phyloP scores from a whole-genome alignment of 2,888 invertebrate species.

The Tridacna gigas region DNA sequence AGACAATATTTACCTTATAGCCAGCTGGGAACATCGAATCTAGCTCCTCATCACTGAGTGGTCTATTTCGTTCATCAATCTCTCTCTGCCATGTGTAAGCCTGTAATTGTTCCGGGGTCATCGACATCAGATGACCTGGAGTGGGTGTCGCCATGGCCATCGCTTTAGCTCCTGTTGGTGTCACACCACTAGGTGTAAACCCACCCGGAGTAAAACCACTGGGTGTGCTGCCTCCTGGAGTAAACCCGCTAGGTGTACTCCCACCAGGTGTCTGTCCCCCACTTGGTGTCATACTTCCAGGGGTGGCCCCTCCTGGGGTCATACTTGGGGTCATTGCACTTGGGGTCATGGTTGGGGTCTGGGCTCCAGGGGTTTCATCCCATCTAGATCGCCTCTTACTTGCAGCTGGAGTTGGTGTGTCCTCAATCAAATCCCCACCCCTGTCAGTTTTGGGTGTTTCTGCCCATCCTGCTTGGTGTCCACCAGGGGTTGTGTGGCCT shows the following conservation, averaged over 20 bases:
- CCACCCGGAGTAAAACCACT: constrained; percentile 67
- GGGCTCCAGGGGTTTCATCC: constrained; percentile 96
- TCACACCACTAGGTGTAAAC: constrained; percentile 85
- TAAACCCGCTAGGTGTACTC: constrained; percentile 85
- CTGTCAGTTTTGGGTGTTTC: constrained; percentile 98
- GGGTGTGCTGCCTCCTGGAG: constrained; percentile 84
- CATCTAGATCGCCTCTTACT: constrained; percentile 98
- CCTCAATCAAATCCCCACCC: constrained; percentile 88
- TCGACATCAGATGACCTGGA: constrained; percentile 96
- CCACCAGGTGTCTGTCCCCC: constrained; percentile 73
- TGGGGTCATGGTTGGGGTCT: constrained; percentile 88
- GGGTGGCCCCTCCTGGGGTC: constrained; percentile 79
- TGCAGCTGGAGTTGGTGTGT: constrained; percentile 96
- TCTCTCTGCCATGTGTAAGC: constrained; percentile 99
- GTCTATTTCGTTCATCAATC: constrained; percentile 98
- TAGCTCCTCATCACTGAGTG: constrained; percentile 97
- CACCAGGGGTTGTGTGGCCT: constrained; percentile 87
- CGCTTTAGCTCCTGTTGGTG: constrained; percentile 90
- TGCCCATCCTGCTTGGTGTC: constrained; percentile 98
- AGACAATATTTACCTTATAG: constrained; percentile 90
- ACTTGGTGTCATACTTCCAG: constrained; percentile 83
- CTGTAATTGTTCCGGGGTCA: constrained; percentile 99
- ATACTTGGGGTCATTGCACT: constrained; percentile 85
- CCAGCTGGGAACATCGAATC: constrained; percentile 99
- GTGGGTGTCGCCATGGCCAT: constrained; percentile 99